Percentiles rank a stretch among this genome's conserved stretches.
Conservation (phyloP, 1,140 invertebrate genomes). For the Grapholita molesta region DNA sequence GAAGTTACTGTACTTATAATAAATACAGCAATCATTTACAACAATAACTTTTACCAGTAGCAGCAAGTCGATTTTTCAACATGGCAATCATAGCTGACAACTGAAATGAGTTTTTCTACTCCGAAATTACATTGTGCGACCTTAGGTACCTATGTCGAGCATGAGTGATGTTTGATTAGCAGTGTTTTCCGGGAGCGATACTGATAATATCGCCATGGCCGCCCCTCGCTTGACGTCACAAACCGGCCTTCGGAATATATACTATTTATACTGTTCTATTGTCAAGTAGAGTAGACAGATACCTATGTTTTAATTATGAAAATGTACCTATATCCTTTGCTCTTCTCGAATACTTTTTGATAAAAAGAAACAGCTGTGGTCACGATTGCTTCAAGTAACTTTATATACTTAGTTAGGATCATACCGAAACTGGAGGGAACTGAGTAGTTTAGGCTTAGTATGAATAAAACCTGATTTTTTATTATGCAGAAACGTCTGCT, state of each 20-base stretch:
- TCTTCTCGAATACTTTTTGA: no score
- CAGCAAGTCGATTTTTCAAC: neutral
- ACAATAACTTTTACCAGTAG: neutral
- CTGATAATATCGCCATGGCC: neutral
- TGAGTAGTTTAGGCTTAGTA: no score
- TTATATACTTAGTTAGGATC: no score
- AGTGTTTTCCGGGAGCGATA: slow-evolving; percentile 1
- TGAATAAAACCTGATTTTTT: no score
- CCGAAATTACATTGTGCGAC: neutral
- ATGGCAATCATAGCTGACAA: neutral
- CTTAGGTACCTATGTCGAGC: neutral
- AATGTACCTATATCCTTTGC: no score
- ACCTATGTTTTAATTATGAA: no score
- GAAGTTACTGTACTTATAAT: neutral
- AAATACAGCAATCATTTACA: neutral
- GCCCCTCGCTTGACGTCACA: neutral
- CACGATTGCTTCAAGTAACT: no score
- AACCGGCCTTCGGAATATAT: neutral
- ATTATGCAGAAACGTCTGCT: no score
- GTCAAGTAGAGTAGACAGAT: neutral
- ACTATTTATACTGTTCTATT: no score
- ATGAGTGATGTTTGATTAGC: slow-evolving; percentile 12
- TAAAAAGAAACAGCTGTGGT: no score
- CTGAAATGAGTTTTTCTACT: neutral
- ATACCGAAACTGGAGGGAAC: no score